Base-by-base conservation (phyloP, 30 jellyfish, hydroid and myxozoan genomes). In the Aurelia coerulea region DNA sequence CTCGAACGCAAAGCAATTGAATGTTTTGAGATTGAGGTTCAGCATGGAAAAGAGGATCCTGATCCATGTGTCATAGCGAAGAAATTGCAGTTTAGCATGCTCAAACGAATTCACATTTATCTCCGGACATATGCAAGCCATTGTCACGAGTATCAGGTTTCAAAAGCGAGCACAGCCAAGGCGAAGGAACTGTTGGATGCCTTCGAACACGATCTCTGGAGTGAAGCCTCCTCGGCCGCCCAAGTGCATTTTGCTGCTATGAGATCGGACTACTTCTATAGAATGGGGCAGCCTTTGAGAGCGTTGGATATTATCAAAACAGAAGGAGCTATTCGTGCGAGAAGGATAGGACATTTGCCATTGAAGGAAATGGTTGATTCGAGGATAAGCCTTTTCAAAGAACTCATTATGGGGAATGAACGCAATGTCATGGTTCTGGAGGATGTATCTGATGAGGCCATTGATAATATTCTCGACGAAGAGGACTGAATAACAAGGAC, bases 121-220 rank as follows among this genome's bases (percentile, higher is more conserved):
- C 32, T 79, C 50, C 79, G 89, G 8, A 62, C 89, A 0, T 79
- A 79, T 41, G 62, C 79, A 2, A 17, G 50, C 39, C 5, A 13
- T 49, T 16, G 75, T 10, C 46, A 10, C 16, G 72, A 63, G 1
- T 39, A 19, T 17, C 31, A 11, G 2, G 89, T 49, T 29, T 39
- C 80, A 19, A 16, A 35, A 23, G 71, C 60, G 16, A 79, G 65
- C 42, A 35, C 64, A 42, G 58, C 11, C 10, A 41, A 62, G 49
- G 79, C 89, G 1, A 79, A 79, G 10, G 14, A 49, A 4, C 32
- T 79, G 72, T 18, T 79, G n/a, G 89, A 79, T 41, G 19, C 18
- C 15, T 79, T 79, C 64, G 89, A 78, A 33, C 53, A 14, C 0
- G 65, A 34, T 1, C 50, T 10, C 3, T 79, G 89, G 89, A 18